Evolutionary conservation across 2,113 vertebrate species (phyloP), one percentile per base, ranked within the genome.

Genomic region (Sylvia atricapilla): DNA sequence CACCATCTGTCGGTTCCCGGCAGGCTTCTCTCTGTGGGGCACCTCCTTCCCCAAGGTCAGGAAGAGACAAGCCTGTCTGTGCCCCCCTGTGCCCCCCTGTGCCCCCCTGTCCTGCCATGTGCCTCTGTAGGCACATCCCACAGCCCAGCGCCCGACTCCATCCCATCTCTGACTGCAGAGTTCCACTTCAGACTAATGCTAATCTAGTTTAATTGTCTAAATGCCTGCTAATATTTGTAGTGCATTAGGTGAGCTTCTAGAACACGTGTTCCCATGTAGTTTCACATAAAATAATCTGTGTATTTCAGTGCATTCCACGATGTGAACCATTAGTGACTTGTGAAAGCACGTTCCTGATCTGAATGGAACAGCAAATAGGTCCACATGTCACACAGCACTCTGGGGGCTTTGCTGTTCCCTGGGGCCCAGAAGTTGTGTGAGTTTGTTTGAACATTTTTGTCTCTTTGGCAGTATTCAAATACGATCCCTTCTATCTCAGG

Each of bases 121-220:
- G 2, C 31, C 19, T 28, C 47, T 63, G 18, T 31, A n/a, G 37
- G 11, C 2, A 0, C 0, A 1, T 33, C 10, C 59, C 75, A 28
- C 49, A 11, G 9, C 30, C 47, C 2, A 1, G 37, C n/a, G 60
- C 60, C 25, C 47, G 28, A 2, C 37, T 64, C 31, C 31, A n/a
- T 28, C 47, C 59, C 37, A 22, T 23, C 24, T 52, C 23, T 28
- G 43, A 60, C 24, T 76, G 20, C 37, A 53, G 22, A 37, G 21
- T 60, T 90, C 66, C 66, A 28, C 37, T 80, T 79, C 41, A 60
- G 44, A 39, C 35, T 79, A 28, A 9, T 27, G 69, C 21, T 58
- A 37, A 13, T 44, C 49, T 44, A 25, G 33, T 55, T 79, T 3
- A 1, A 18, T 53, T 58, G 66, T 30, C 77, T 68, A 24, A 82